A percentile compares a stretch with the other conserved stretches of the same genome.
Evolutionary conservation across 2,888 invertebrate species (phyloP).

Genomic region (Thera obeliscata): DNA sequence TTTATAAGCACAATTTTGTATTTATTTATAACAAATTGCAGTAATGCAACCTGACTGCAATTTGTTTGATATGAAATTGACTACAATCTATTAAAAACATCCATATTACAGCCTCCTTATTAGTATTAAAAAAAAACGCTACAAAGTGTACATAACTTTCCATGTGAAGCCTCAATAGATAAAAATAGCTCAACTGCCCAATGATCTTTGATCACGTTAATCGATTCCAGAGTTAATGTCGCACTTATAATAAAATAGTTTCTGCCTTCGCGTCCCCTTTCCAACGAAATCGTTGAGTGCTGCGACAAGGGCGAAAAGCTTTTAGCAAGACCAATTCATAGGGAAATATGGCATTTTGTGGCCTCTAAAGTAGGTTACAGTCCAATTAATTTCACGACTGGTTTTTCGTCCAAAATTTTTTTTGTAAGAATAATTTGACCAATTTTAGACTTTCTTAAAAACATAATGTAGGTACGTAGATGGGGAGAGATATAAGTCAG

Average conservation of each 20-base stretch:
- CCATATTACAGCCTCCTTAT: no score
- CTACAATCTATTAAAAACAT: no score
- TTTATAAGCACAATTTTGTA: no score
- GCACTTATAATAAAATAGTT: background rate
- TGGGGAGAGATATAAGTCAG: no score
- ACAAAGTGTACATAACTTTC: no score
- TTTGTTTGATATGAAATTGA: no score
- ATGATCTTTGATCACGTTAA: background rate
- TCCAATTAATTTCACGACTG: conserved; percentile 4
- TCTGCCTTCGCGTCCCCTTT: conserved; percentile 29
- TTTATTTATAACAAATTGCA: no score
- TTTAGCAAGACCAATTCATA: conserved; percentile 30
- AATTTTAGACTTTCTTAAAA: no score
- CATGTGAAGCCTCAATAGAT: no score
- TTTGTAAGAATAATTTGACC: background rate
- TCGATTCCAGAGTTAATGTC: background rate
- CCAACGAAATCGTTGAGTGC: conserved; percentile 25
- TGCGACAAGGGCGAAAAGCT: conserved; percentile 32
- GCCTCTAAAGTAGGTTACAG: conserved; percentile 1
- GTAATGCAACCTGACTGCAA: no score
- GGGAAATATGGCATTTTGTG: conserved; percentile 26
- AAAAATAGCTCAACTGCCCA: background rate
- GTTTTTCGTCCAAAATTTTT: background rate
- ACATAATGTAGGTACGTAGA: no score
- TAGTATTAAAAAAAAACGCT: no score